Conservation (phyloP, 35 echinoderm and acorn worm genomes). For the Anneissia japonica region DNA sequence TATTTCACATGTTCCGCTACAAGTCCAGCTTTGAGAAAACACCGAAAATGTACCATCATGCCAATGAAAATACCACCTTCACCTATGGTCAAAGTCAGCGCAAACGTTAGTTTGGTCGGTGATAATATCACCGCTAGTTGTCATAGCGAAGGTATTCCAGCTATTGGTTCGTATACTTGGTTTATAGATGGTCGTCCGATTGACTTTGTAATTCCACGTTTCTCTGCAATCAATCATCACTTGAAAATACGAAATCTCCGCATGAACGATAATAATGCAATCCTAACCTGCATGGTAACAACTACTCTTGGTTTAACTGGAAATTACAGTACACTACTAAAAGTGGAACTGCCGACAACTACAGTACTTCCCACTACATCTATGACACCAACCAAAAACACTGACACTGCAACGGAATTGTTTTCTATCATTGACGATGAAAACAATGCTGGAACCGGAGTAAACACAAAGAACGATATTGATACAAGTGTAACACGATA, state of each 20-base stretch:
- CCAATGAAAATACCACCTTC: neutral
- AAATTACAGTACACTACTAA: neutral
- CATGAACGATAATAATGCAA: neutral
- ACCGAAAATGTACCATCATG: neutral
- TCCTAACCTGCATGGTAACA: neutral
- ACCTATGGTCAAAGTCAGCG: neutral
- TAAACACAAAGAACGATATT: neutral
- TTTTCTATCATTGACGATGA: neutral
- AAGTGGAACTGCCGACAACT: neutral
- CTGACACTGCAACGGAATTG: neutral
- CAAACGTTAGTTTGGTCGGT: neutral
- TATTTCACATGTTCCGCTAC: constrained; percentile 14
- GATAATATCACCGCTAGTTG: neutral
- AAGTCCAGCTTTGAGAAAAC: constrained; percentile 3
- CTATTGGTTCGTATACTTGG: neutral
- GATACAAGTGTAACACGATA: neutral
- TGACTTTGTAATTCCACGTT: neutral
- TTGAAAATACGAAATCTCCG: neutral
- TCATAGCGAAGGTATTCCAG: neutral
- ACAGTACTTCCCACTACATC: neutral
- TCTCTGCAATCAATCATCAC: neutral
- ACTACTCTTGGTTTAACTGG: neutral
- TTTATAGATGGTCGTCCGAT: neutral
- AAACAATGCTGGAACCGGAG: neutral
- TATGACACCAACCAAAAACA: neutral